Evolutionary conservation across 2,888 invertebrate species (phyloP).

Genomic region (Neocrepidodera transversa): DNA sequence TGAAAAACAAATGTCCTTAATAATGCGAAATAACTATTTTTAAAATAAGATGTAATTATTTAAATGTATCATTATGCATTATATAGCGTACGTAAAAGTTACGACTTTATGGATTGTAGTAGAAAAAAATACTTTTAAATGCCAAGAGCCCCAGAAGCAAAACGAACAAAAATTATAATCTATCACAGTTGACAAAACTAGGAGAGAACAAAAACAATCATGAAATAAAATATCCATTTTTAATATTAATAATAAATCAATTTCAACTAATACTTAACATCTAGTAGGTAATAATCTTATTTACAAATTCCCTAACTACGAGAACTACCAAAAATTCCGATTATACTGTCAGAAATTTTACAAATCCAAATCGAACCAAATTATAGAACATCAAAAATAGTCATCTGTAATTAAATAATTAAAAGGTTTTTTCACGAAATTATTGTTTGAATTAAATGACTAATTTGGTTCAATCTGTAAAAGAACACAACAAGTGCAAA

Average conservation of each 20-base stretch:
- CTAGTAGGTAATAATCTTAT: slow-evolving; percentile 28
- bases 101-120: too few species aligned
- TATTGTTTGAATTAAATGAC: background rate
- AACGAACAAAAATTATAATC: too few species aligned
- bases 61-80: too few species aligned
- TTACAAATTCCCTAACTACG: slow-evolving; percentile 55
- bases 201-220: too few species aligned
- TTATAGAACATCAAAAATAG: too few species aligned
- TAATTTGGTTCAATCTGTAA: slow-evolving; percentile 25
- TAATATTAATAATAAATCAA: slow-evolving; percentile 29
- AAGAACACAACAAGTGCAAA: slow-evolving; percentile 41
- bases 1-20: too few species aligned
- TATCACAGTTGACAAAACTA: too few species aligned
- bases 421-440: background rate
- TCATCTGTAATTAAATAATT: background rate
- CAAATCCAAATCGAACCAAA: slow-evolving; percentile 33
- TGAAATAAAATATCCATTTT: slow-evolving; percentile 28
- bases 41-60: too few species aligned
- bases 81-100: too few species aligned
- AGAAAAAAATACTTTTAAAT: too few species aligned
- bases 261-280: slow-evolving; percentile 29
- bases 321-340: slow-evolving; percentile 45
- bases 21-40: too few species aligned
- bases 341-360: slow-evolving; percentile 11
- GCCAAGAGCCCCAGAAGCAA: too few species aligned